Percentiles rank a stretch among this genome's conserved stretches.
These are phyloP conservation scores for Propithecus coquereli DNA, from an alignment of 2,113 vertebrate genomes.

Conservation along the genomic window DNA sequence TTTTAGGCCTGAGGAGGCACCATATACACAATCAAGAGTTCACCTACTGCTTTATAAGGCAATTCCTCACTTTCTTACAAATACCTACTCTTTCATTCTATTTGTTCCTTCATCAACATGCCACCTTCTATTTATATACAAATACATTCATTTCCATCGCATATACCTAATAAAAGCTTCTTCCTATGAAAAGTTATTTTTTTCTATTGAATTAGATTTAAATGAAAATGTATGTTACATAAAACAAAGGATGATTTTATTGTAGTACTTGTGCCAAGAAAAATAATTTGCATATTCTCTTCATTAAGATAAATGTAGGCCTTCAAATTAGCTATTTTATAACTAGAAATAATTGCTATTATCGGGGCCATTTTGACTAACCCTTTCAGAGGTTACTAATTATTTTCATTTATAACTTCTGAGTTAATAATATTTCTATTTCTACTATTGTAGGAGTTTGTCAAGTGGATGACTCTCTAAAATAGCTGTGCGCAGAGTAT, in stretches of 20 bases:
- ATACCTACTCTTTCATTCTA: not conserved
- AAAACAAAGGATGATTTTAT: not conserved
- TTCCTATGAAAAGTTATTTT: not conserved
- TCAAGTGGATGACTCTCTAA: not conserved
- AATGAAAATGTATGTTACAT: not conserved
- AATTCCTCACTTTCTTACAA: not conserved
- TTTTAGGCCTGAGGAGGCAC: not conserved
- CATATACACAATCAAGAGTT: not conserved
- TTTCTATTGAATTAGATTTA: not conserved
- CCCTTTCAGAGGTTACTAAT: conserved; percentile 19
- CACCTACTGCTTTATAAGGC: not conserved
- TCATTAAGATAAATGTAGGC: conserved; percentile 5
- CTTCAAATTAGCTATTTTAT: conserved; percentile 35
- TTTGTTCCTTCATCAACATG: not conserved
- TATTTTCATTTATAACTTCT: conserved; percentile 43
- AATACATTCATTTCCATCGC: not conserved
- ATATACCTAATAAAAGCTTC: not conserved
- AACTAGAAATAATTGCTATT: conserved; percentile 22
- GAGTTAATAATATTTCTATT: conserved; percentile 30
- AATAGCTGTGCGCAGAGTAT: not conserved
- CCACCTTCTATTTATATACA: not conserved
- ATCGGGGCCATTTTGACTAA: not conserved
- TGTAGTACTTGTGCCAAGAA: not conserved
- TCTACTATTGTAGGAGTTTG: not conserved
- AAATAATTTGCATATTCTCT: not conserved